These are phyloP conservation scores for Bombus superbus DNA, from an alignment of 1,140 invertebrate species.

Conservation along the genomic window DNA sequence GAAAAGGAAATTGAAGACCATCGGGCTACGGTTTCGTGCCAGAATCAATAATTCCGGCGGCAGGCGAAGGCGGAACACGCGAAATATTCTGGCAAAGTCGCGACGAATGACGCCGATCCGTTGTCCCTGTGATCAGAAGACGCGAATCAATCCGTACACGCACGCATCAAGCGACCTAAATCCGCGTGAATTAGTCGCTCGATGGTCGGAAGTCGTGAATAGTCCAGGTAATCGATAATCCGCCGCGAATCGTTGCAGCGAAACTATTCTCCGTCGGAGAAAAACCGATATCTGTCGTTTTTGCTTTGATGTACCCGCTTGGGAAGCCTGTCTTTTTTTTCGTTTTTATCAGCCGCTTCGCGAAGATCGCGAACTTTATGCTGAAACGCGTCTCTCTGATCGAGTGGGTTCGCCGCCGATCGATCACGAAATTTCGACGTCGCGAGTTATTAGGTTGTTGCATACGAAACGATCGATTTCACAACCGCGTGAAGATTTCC, in stretches of 20 bases:
- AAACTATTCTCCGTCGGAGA: background rate
- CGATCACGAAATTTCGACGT: background rate
- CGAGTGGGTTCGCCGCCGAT: background rate
- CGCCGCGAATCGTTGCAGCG: background rate
- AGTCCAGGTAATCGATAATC: slow-evolving; percentile 46
- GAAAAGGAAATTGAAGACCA: slow-evolving; percentile 59
- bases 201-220: slow-evolving; percentile 22
- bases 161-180: slow-evolving; percentile 41
- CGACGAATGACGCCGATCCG: slow-evolving; percentile 26
- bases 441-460: background rate
- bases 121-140: background rate
- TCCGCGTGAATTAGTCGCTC: slow-evolving; percentile 33
- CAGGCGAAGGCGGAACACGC: slow-evolving; percentile 22
- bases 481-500: background rate
- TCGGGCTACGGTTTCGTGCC: slow-evolving; percentile 54
- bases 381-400: background rate
- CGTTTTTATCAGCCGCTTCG: background rate
- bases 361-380: background rate
- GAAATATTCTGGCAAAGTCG: slow-evolving; percentile 53
- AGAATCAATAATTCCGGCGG: slow-evolving; percentile 64
- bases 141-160: background rate
- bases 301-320: background rate
- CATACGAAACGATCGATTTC: background rate
- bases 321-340: background rate
- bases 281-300: slow-evolving; percentile 5